Percentiles rank a stretch among this genome's conserved stretches.
phyloP scores from a whole-genome alignment of 2,797 vertebrate genomes.

The Rhinogobio ventralis region DNA sequence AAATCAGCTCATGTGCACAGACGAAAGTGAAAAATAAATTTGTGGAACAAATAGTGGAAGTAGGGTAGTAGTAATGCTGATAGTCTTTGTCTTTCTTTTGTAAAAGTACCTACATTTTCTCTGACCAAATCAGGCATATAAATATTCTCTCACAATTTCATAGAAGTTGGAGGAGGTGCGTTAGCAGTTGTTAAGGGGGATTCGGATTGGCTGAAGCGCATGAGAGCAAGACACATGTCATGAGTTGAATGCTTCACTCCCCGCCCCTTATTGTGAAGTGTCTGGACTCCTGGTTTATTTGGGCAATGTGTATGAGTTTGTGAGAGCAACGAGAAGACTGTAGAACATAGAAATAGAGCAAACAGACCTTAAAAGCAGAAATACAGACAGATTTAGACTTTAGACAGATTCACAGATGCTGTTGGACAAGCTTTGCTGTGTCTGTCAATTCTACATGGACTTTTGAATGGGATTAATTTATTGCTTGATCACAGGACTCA shows the following conservation, averaged over 20 bases:
- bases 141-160: not conserved
- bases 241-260: conserved; percentile 48
- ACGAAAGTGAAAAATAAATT: conserved; percentile 45
- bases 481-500: conserved; percentile 45
- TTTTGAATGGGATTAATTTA: conserved; percentile 56
- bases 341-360: not conserved
- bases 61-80: not conserved
- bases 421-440: conserved; percentile 46
- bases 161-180: conserved; percentile 12
- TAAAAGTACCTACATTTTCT: not conserved
- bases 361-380: not conserved
- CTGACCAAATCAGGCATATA: not conserved
- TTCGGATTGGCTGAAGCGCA: conserved; percentile 61
- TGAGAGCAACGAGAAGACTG: not conserved
- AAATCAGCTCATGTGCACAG: conserved; percentile 18
- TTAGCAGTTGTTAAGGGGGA: conserved; percentile 15
- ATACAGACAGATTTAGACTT: not conserved
- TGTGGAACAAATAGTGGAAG: not conserved
- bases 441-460: conserved; percentile 56
- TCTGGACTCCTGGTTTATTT: conserved; percentile 63
- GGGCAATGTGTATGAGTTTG: conserved; percentile 66
- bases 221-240: conserved; percentile 53
- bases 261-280: conserved; percentile 67
- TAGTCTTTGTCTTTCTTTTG: conserved; percentile 34
- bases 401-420: conserved; percentile 35